Evolutionary conservation across 2,113 vertebrate species (phyloP).

Genomic region (Zosterops borbonicus): DNA sequence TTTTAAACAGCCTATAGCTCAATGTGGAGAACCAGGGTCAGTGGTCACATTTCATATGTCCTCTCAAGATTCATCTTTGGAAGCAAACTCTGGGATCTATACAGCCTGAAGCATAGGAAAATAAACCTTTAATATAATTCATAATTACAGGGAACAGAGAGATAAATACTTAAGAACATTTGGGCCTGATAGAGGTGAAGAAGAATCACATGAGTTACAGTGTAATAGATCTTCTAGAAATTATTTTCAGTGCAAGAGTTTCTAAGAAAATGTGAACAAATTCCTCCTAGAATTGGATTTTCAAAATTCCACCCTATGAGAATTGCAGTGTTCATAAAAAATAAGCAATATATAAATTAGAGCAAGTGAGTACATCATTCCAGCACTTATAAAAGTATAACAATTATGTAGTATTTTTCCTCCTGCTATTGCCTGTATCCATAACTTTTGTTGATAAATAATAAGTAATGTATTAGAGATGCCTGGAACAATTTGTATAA

Average conservation of each 20-base stretch:
- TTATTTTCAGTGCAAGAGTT: neutral
- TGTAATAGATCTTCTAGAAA: neutral
- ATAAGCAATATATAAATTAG: neutral
- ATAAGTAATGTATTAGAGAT: neutral
- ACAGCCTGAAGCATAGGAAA: neutral
- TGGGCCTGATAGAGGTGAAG: neutral
- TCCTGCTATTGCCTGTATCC: neutral
- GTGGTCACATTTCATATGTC: neutral
- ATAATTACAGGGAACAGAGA: neutral
- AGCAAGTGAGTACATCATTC: neutral
- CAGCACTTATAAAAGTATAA: neutral
- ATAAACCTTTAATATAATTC: neutral
- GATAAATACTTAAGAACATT: neutral
- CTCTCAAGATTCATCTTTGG: neutral
- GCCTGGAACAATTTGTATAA: neutral
- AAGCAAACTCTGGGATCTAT: neutral
- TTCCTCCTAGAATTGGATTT: neutral
- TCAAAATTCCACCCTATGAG: neutral
- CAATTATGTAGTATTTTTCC: neutral
- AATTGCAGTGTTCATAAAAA: neutral
- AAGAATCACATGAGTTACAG: neutral
- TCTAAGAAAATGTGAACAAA: neutral
- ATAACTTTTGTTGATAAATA: neutral
- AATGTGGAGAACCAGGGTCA: neutral
- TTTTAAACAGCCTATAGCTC: neutral